Evolutionary conservation across 2,888 invertebrate species (phyloP), one percentile per base, ranked within the genome.

Genomic region (Tiliacea citrago): DNA sequence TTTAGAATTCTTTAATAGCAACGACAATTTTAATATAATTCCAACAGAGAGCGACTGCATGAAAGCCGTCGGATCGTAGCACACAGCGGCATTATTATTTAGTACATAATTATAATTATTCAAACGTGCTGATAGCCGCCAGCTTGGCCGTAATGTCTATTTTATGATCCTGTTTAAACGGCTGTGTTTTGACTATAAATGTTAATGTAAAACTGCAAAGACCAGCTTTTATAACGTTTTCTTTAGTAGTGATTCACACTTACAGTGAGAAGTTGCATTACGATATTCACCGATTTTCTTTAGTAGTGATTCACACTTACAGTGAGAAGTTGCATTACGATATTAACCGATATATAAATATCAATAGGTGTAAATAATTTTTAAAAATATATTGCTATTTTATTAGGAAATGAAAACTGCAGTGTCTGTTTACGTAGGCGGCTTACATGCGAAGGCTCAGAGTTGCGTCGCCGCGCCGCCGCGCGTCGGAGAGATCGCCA

Each of bases 1-100:
- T 69, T 76, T 77, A 61, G 68, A 74, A 75, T 77, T 77, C 0
- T 63, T 77, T 57, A 60, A 61, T 74, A 70, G 69, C 75, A 74
- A 77, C 68, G 58, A 75, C 71, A 69, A 73, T 85, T 86, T 81
- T 80, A 73, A 73, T 80, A 83, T 39, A 39, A 39, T 87, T 83
- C 72, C 81, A 86, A 85, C 83, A 90, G 87, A 89, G 90, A 92
- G 88, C 90, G 73, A 84, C 85, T 83, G 79, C 83, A 83, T 84
- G 74, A 79, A 87, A 84, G 86, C 86, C 77, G 79, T 77, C 67
- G 61, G 65, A 81, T 68, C 76, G 82, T 86, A 91, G 89, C 90
- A 91, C 90, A 90, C 91, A 91, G 89, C 83, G 84, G 82, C 82
- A 82, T 83, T 83, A n/a, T 82, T 71, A 79, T 29, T 45, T 45